Evolutionary conservation across 37 sponge, comb jelly and placozoan genomes (phyloP).

Genomic region (Spongilla lacustris): DNA sequence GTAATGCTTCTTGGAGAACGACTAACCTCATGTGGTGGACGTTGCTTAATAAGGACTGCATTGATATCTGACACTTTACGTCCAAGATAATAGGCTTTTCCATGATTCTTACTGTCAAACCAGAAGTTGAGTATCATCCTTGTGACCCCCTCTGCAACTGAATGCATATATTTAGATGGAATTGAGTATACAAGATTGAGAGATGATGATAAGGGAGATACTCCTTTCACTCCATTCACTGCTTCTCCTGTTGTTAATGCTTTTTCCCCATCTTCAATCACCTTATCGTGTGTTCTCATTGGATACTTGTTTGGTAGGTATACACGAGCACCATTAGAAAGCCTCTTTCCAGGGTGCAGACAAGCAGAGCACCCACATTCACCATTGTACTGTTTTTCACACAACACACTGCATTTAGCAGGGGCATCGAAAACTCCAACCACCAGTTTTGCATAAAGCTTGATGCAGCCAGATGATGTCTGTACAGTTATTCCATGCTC

Average conservation of each 20-base stretch:
- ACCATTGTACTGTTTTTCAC: conserved; percentile 42
- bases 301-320: conserved; percentile 7
- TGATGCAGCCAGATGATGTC: background rate
- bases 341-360: conserved; percentile 40
- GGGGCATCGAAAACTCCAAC: conserved; percentile 43
- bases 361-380: conserved; percentile 47
- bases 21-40: conserved; percentile 16
- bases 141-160: conserved; percentile 9
- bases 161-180: conserved; percentile 44
- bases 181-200: conserved; percentile 16
- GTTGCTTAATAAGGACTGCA: background rate
- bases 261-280: background rate
- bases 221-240: conserved; percentile 19
- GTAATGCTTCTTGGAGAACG: conserved; percentile 6
- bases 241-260: background rate
- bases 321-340: conserved; percentile 3
- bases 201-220: background rate
- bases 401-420: conserved; percentile 19
- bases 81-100: conserved; percentile 35
- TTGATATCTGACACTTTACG: conserved; percentile 2
- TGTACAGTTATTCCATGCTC: background rate
- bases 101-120: conserved; percentile 29
- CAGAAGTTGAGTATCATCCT: conserved; percentile 1
- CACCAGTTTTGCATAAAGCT: background rate
- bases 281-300: conserved; percentile 1